Base-by-base conservation (phyloP, 2,888 invertebrate genomes). In the Colostygia pectinataria region DNA sequence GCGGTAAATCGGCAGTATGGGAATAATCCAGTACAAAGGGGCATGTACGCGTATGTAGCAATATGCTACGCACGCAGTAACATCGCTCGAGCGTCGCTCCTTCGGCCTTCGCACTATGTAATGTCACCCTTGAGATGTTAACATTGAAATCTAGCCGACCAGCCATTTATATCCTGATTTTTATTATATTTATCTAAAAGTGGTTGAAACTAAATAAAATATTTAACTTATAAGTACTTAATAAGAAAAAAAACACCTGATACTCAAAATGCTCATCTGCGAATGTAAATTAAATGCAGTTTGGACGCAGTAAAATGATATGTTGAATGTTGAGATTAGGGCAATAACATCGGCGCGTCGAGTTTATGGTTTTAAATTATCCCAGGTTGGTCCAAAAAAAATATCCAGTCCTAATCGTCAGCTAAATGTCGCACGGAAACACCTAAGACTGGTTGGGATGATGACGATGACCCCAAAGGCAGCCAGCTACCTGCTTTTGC, bases 381-480 rank as follows among this genome's bases (percentile, higher is more conserved):
- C 52, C 39, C 53, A 57, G 47, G 55, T 45, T 49, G 50, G 48
- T 51, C 48, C 40, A 40, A 66, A 68, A 72, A 72, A 70, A 74
- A 71, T 57, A 49, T 61, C 54, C 56, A 61, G 67, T 74, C 77
- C 74, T 77, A 83, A 85, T 79, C 74, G 66, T 64, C 63, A 64
- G 74, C 77, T 65, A 84, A 82, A 85, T 86, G 84, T 86, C 83
- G 79, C 71, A 71, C 74, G 68, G 71, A 77, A 75, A 79, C 77
- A 73, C 68, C 73, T 75, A 69, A 77, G 77, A 80, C 78, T 74
- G 80, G 83, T 82, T 76, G 68, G 70, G 74, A 65, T 68, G 74
- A 80, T 80, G 84, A 83, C 87, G 83, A 84, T 85, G 89, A 88
- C 88, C 90, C 74, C 81, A 46, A 63, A 48, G 63, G 58, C 59